A percentile compares a stretch with the other conserved stretches of the same genome.
These are phyloP conservation scores for Sarcophaga peregrina DNA, from an alignment of 1,140 invertebrate genomes.

Conservation along the genomic window DNA sequence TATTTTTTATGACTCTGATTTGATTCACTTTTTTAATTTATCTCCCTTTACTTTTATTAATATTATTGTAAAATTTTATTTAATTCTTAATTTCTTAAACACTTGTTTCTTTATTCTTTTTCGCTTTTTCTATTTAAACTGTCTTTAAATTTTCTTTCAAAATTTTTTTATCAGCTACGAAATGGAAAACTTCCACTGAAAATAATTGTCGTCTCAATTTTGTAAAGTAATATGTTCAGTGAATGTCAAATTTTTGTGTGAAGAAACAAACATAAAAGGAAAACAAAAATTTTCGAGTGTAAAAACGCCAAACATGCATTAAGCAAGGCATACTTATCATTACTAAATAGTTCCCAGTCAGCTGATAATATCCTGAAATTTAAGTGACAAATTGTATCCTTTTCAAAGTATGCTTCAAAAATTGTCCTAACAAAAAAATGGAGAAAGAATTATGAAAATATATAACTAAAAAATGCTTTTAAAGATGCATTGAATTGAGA, in stretches of 20 bases:
- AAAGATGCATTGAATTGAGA: too few species aligned
- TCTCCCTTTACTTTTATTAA: conserved; percentile 1
- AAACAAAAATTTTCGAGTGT: too few species aligned
- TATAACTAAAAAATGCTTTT: too few species aligned
- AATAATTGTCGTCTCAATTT: conserved; percentile 16
- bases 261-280: too few species aligned
- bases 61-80: not conserved
- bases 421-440: too few species aligned
- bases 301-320: too few species aligned
- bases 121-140: not conserved
- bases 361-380: too few species aligned
- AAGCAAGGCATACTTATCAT: too few species aligned
- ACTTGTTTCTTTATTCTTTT: not conserved
- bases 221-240: not conserved
- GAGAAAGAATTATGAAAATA: too few species aligned
- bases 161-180: conserved; percentile 29
- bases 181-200: conserved; percentile 15
- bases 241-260: not conserved
- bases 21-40: not conserved
- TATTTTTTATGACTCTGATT: not conserved
- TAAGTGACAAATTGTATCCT: too few species aligned
- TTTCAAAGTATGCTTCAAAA: too few species aligned
- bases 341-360: too few species aligned
- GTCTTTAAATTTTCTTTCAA: conserved; percentile 5
- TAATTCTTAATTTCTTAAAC: not conserved